A percentile compares a stretch with the other conserved stretches of the same genome.
Conservation (phyloP, 2,888 invertebrate species). For the Drosophila anomalata region DNA sequence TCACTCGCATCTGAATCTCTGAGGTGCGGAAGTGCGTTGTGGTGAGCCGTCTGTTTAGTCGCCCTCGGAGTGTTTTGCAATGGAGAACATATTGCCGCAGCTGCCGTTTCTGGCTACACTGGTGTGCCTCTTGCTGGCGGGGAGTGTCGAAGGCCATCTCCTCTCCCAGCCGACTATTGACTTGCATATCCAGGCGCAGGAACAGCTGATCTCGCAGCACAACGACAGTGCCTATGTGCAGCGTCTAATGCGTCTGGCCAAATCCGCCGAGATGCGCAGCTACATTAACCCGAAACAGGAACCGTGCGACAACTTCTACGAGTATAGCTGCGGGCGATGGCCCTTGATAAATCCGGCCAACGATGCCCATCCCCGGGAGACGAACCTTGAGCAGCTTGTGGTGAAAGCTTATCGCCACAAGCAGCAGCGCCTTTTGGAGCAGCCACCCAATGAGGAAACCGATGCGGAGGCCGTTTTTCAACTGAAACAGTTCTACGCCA, state of each 20-base stretch:
- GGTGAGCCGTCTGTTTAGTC: slow-evolving; percentile 42
- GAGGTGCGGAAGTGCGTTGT: slow-evolving; percentile 58
- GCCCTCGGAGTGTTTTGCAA: slow-evolving; percentile 46
- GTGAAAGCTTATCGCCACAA: slow-evolving; percentile 71
- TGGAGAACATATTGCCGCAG: slow-evolving; percentile 46
- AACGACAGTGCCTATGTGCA: slow-evolving; percentile 74
- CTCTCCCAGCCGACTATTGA: slow-evolving; percentile 55
- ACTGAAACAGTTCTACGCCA: slow-evolving; percentile 79
- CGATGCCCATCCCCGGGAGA: slow-evolving; percentile 61
- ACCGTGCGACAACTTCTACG: slow-evolving; percentile 80
- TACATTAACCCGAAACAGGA: slow-evolving; percentile 75
- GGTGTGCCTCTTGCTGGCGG: slow-evolving; percentile 30
- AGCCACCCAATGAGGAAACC: slow-evolving; percentile 47
- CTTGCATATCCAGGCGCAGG: slow-evolving; percentile 60
- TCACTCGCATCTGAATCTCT: slow-evolving; percentile 15
- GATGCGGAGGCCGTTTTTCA: slow-evolving; percentile 56
- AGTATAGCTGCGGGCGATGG: slow-evolving; percentile 81
- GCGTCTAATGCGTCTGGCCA: slow-evolving; percentile 76
- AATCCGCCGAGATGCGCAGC: slow-evolving; percentile 78
- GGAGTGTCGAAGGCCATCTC: slow-evolving; percentile 40
- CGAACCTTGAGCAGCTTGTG: slow-evolving; percentile 69
- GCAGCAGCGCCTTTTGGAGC: slow-evolving; percentile 67
- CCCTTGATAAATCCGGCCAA: slow-evolving; percentile 76
- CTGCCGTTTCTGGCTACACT: slow-evolving; percentile 26
- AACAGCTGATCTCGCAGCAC: slow-evolving; percentile 68